Evolutionary conservation across 2,797 vertebrate species (phyloP).

Genomic region (Lagocephalus sceleratus): DNA sequence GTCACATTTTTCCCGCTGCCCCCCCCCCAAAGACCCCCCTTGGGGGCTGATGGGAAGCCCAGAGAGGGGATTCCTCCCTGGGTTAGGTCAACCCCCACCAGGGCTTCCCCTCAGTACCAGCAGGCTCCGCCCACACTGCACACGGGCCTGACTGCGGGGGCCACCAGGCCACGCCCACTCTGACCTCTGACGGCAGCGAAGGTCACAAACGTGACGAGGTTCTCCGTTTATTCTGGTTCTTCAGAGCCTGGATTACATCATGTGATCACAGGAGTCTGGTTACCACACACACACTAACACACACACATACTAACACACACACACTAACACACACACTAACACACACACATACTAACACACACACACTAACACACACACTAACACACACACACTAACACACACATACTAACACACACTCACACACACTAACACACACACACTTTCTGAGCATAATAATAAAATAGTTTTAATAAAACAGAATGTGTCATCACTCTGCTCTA

Average conservation of each 20-base stretch:
- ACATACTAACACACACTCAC: conserved; percentile 4
- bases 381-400: conserved; percentile 14
- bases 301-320: conserved; percentile 14
- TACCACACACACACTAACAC: conserved; percentile 27
- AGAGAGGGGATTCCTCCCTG: conserved; percentile 76
- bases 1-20: conserved; percentile 33
- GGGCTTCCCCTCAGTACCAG: conserved; percentile 31
- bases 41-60: conserved; percentile 80
- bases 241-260: conserved; percentile 7
- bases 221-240: background rate
- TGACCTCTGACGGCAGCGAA: background rate
- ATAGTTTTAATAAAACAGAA: background rate
- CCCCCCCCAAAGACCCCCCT: conserved; percentile 32
- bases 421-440: background rate
- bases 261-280: conserved; percentile 40
- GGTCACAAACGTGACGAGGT: background rate
- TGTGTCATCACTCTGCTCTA: no score
- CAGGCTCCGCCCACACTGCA: conserved; percentile 14
- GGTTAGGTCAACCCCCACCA: conserved; percentile 46
- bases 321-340: no score
- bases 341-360: background rate
- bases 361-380: conserved; percentile 1
- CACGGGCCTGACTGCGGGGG: no score
- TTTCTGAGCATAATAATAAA: background rate
- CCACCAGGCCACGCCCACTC: conserved; percentile 11